phyloP scores from a whole-genome alignment of 2,888 invertebrate genomes.

The Dimorphilus gyrociliatus region DNA sequence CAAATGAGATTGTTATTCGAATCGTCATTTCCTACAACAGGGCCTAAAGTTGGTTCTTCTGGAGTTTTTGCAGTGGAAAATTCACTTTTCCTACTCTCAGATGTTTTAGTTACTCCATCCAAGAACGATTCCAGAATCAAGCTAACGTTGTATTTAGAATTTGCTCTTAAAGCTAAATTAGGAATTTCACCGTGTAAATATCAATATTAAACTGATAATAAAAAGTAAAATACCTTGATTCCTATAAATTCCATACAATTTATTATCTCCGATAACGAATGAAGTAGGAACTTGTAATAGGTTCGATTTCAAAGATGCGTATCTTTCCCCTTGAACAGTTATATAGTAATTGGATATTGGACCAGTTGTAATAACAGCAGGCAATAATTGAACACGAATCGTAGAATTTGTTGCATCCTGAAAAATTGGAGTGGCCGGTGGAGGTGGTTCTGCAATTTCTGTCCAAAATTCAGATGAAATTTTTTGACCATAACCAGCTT shows the following conservation, averaged over 20 bases:
- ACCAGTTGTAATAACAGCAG: constrained; percentile 57
- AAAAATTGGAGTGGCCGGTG: constrained; percentile 51
- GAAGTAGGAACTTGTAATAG: no score
- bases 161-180: constrained; percentile 49
- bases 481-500: constrained; percentile 43
- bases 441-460: constrained; percentile 50
- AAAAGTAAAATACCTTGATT: no score
- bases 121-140: constrained; percentile 54
- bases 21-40: no score
- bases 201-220: no score
- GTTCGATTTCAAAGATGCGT: no score
- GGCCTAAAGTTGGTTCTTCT: no score
- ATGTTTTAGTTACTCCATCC: constrained; percentile 49
- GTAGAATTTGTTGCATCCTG: constrained; percentile 46
- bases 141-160: constrained; percentile 48
- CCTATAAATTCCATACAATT: constrained; percentile 53
- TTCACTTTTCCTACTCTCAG: constrained; percentile 42
- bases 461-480: constrained; percentile 49
- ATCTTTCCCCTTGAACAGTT: constrained; percentile 54
- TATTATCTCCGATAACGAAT: constrained; percentile 61
- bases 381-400: constrained; percentile 51
- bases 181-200: no score
- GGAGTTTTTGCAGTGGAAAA: no score
- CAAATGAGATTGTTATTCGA: no score
- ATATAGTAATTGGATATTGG: constrained; percentile 56